Evolutionary conservation across 2,113 vertebrate genomes (phyloP).

Genomic region (Strix uralensis): DNA sequence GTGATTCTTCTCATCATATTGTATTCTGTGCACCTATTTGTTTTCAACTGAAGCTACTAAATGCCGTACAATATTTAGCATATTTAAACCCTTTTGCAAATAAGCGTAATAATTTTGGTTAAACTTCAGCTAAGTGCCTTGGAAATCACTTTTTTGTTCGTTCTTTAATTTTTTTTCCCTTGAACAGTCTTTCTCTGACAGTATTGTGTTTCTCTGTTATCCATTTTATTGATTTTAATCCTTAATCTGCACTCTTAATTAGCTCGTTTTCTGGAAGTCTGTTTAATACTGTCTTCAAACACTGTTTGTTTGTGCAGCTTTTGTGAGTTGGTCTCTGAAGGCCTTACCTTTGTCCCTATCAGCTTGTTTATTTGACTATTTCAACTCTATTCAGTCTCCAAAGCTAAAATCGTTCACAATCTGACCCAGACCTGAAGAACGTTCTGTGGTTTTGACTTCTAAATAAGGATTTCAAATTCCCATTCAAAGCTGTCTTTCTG

Average conservation of each 20-base stretch:
- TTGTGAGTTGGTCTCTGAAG: background rate
- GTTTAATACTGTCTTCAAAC: conserved; percentile 23
- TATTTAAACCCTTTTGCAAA: background rate
- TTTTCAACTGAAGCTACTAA: background rate
- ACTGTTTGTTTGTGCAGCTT: background rate
- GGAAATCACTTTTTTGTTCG: background rate
- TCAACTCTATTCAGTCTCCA: background rate
- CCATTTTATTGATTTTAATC: background rate
- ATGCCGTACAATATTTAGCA: background rate
- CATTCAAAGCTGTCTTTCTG: background rate
- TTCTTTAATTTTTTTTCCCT: background rate
- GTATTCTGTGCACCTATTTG: background rate
- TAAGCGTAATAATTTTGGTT: background rate
- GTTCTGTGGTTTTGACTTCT: background rate
- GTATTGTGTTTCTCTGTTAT: background rate
- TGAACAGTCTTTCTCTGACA: background rate
- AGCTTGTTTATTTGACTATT: conserved; percentile 3
- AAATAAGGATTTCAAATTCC: background rate
- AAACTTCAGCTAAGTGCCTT: background rate
- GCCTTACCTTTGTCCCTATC: background rate
- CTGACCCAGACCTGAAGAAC: background rate
- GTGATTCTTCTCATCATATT: background rate
- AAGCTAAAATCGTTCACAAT: background rate
- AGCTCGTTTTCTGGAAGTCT: background rate
- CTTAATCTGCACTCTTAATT: background rate